These are phyloP conservation scores for Pagetopsis macropterus DNA, from an alignment of 2,797 vertebrate species.

Conservation along the genomic window DNA sequence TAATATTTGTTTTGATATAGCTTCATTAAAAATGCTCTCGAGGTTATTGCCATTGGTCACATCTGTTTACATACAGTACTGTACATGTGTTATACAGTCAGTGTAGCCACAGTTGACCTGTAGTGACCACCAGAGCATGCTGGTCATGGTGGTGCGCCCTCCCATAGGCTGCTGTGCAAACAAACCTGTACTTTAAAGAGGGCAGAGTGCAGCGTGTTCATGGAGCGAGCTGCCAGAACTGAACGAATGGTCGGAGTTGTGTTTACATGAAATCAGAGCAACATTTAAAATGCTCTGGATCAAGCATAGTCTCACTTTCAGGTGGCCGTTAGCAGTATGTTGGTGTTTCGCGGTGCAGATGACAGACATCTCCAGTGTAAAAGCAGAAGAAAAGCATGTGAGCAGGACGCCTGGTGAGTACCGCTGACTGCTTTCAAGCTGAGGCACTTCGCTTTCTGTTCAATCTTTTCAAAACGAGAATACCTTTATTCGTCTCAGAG, in stretches of 20 bases:
- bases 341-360: not conserved
- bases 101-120: too few species aligned
- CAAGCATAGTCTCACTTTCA: not conserved
- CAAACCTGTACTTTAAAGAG: not conserved
- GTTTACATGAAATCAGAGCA: not conserved
- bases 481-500: too few species aligned
- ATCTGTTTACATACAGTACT: too few species aligned
- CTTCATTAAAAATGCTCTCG: too few species aligned
- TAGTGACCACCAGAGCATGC: too few species aligned
- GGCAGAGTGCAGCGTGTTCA: slow-evolving; percentile 1
- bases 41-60: too few species aligned
- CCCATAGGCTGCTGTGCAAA: not conserved
- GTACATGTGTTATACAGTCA: too few species aligned
- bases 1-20: too few species aligned
- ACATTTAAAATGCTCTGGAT: slow-evolving; percentile 2
- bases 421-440: too few species aligned
- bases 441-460: too few species aligned
- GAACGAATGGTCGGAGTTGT: not conserved
- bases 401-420: not conserved
- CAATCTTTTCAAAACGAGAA: too few species aligned
- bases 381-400: not conserved
- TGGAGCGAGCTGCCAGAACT: not conserved
- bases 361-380: not conserved
- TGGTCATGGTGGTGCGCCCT: not conserved
- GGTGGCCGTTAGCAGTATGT: not conserved